phyloP scores from a whole-genome alignment of 2,113 vertebrate species.

The Nycticorax nycticorax region DNA sequence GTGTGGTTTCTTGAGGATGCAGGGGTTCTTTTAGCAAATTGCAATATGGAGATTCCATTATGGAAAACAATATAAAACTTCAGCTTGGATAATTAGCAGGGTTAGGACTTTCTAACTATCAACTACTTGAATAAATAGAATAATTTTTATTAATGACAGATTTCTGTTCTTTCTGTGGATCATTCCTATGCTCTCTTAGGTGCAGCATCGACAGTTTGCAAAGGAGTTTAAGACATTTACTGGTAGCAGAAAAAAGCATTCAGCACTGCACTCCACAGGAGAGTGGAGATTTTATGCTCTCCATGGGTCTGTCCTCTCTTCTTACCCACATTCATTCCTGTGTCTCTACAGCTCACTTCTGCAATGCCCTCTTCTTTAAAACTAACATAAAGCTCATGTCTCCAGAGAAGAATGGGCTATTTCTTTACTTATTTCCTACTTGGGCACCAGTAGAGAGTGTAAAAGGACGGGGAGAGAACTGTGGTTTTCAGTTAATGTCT shows the following conservation, averaged over 20 bases:
- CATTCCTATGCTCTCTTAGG: background rate
- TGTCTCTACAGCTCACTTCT: background rate
- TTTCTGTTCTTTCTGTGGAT: background rate
- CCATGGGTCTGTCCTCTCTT: background rate
- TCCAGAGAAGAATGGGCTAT: background rate
- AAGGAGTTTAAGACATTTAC: background rate
- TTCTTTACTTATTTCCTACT: background rate
- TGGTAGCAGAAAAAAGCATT: background rate
- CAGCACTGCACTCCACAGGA: background rate
- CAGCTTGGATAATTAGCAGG: background rate
- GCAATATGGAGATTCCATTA: background rate
- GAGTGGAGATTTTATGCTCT: background rate
- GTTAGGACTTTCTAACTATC: background rate
- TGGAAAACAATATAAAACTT: background rate
- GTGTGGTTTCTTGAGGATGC: background rate
- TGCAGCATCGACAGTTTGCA: background rate
- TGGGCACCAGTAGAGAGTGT: background rate
- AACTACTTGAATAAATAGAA: background rate
- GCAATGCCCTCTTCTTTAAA: background rate
- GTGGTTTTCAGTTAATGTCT: background rate
- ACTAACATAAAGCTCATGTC: background rate
- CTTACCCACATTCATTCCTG: background rate
- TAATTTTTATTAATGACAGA: background rate
- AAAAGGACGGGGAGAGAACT: background rate
- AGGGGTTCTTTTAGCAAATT: background rate